Conservation (phyloP, 2,797 vertebrate species). For the Ptychobarbus kaznakovi region DNA sequence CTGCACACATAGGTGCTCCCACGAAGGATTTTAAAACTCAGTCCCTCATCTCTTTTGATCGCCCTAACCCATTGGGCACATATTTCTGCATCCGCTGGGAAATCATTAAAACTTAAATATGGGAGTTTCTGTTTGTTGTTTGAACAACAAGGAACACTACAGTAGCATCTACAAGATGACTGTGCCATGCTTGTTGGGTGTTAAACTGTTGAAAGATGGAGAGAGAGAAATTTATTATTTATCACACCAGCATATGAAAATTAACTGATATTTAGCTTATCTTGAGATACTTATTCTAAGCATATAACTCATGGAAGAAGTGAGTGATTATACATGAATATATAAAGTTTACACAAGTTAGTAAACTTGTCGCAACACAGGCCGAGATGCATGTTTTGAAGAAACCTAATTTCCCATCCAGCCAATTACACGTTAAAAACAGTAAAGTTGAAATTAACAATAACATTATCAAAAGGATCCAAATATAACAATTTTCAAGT, state of each 20-base stretch:
- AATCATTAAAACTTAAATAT: not conserved
- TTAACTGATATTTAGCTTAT: not conserved
- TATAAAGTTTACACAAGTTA: too few relatives aligned
- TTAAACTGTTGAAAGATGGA: not conserved
- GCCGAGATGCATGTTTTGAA: too few relatives aligned
- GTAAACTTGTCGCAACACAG: too few relatives aligned
- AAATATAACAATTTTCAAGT: too few relatives aligned
- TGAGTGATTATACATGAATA: too few relatives aligned
- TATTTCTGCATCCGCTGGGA: not conserved
- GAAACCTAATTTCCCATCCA: too few relatives aligned
- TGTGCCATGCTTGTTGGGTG: not conserved
- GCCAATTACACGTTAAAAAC: too few relatives aligned
- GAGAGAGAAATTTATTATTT: not conserved
- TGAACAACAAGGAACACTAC: not conserved
- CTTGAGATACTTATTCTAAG: not conserved
- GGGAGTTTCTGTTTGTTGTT: not conserved
- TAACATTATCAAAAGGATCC: too few relatives aligned
- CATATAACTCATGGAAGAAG: not conserved
- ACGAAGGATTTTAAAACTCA: not conserved
- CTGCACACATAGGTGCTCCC: not conserved
- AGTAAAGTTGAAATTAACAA: too few relatives aligned
- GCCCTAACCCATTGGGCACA: not conserved
- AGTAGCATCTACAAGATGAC: not conserved
- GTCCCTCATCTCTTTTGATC: not conserved
- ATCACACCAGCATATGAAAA: not conserved